These are phyloP conservation scores for Lochmaea crataegi DNA, from an alignment of 2,888 invertebrate species.

Conservation along the genomic window DNA sequence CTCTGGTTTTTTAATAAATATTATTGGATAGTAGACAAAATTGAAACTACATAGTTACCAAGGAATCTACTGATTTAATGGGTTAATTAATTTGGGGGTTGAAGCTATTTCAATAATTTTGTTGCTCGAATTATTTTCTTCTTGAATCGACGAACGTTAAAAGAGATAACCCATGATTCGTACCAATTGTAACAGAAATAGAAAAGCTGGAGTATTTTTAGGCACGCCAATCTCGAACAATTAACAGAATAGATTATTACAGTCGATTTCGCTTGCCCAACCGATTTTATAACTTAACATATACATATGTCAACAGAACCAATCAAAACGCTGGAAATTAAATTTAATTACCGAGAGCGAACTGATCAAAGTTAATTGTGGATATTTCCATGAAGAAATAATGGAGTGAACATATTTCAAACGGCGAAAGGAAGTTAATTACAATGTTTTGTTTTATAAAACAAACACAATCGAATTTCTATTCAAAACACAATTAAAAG, in stretches of 20 bases:
- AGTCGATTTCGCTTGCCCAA: neutral
- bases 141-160: too few species aligned
- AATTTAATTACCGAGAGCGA: neutral
- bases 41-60: too few species aligned
- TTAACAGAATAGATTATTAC: neutral
- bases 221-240: neutral
- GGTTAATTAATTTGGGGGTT: too few species aligned
- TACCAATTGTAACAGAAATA: neutral
- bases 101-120: too few species aligned
- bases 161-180: neutral
- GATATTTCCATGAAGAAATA: neutral
- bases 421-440: neutral
- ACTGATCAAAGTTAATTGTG: neutral
- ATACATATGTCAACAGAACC: neutral
- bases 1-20: neutral
- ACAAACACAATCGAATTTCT: conserved; percentile 1
- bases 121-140: too few species aligned
- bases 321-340: neutral
- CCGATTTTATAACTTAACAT: neutral
- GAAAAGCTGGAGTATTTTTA: neutral
- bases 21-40: too few species aligned
- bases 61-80: too few species aligned
- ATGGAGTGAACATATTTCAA: neutral
- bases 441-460: conserved; percentile 5
- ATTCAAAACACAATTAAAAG: conserved; percentile 12